These are phyloP conservation scores for Latrodectus geometricus DNA, from an alignment of 1,140 invertebrate species.

Conservation along the genomic window DNA sequence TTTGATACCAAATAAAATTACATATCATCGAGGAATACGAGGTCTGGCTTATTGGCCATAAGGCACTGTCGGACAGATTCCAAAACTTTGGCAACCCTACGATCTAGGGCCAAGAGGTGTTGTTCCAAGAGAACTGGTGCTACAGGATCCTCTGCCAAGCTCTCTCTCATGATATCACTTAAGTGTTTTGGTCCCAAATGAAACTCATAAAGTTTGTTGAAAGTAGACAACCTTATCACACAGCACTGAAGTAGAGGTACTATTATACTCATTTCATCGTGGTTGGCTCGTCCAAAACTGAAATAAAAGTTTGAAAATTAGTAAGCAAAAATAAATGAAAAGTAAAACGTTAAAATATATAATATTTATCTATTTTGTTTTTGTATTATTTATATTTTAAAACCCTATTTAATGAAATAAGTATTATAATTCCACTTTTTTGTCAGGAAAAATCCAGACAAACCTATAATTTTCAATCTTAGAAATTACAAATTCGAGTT, in stretches of 20 bases:
- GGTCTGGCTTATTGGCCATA: conserved; percentile 19
- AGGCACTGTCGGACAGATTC: conserved; percentile 67
- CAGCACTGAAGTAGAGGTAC: conserved; percentile 94
- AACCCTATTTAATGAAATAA: too few relatives aligned
- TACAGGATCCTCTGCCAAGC: conserved; percentile 83
- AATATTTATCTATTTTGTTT: too few relatives aligned
- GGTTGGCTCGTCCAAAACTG: conserved; percentile 86
- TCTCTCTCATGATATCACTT: conserved; percentile 81
- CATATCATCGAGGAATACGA: conserved; percentile 62
- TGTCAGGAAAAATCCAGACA: too few relatives aligned
- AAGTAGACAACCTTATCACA: conserved; percentile 81
- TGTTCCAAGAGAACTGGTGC: conserved; percentile 89
- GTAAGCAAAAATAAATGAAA: too few relatives aligned
- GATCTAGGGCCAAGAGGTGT: conserved; percentile 86
- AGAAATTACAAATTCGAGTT: too few relatives aligned
- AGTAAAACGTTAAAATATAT: too few relatives aligned
- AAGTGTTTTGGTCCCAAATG: conserved; percentile 85
- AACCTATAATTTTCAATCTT: too few relatives aligned
- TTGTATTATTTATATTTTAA: too few relatives aligned
- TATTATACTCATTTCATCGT: conserved; percentile 94
- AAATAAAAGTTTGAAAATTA: not conserved
- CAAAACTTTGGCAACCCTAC: conserved; percentile 78
- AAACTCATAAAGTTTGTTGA: conserved; percentile 81
- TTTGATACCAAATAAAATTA: not conserved
- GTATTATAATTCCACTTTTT: too few relatives aligned